phyloP scores from a whole-genome alignment of 2,113 vertebrate genomes.

The Panthera uncia region DNA sequence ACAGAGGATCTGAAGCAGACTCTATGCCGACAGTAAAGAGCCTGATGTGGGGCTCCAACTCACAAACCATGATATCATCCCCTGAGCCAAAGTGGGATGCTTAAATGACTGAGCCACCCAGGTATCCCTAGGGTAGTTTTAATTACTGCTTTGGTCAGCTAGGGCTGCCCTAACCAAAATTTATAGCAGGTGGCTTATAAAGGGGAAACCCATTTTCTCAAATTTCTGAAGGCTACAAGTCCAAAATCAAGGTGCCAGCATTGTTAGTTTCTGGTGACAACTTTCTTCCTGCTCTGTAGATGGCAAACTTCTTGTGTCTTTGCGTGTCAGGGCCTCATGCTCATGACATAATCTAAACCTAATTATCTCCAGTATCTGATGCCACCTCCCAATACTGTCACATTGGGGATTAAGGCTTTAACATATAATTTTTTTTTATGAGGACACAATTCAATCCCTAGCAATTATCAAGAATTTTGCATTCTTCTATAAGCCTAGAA shows the following conservation, averaged over 20 bases:
- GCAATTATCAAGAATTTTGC: neutral
- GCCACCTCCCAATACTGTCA: neutral
- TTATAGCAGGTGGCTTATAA: neutral
- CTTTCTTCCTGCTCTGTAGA: neutral
- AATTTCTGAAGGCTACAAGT: neutral
- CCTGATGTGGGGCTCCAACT: no score
- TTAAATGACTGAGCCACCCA: no score
- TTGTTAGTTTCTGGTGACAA: no score
- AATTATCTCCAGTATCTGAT: neutral
- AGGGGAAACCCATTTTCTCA: neutral
- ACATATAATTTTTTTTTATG: neutral
- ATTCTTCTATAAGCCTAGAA: neutral
- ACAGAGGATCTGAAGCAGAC: no score
- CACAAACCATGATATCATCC: no score
- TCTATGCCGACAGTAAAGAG: no score
- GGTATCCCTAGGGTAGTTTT: neutral
- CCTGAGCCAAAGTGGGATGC: no score
- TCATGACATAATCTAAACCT: neutral
- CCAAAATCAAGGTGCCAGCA: no score
- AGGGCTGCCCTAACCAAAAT: neutral
- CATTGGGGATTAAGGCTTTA: neutral
- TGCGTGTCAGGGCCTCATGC: neutral
- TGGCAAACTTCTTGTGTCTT: neutral
- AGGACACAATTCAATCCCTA: neutral
- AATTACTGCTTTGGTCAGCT: neutral